These are phyloP conservation scores for Lasioglossum lativentre DNA, from an alignment of 2,888 invertebrate species.

Conservation along the genomic window DNA sequence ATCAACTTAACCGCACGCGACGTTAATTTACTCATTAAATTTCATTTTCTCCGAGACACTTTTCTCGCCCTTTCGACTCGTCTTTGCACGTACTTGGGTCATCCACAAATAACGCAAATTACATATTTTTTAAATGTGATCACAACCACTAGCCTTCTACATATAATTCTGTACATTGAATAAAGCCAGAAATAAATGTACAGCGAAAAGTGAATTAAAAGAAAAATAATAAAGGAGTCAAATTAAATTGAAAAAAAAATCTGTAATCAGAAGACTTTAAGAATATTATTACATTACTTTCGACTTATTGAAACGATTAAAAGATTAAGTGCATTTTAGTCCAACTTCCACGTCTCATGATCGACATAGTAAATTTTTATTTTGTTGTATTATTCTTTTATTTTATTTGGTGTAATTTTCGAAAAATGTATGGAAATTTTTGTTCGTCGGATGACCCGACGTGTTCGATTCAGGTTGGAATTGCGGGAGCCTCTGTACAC, in stretches of 20 bases:
- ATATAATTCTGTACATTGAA: too few species aligned
- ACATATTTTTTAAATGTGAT: background rate
- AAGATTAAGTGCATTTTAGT: too few species aligned
- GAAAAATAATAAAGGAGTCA: too few species aligned
- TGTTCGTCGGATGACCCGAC: background rate
- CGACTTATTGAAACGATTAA: too few species aligned
- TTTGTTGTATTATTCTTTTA: background rate
- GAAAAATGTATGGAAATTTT: background rate
- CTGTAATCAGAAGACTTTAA: too few species aligned
- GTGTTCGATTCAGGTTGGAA: background rate
- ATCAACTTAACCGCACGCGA: background rate
- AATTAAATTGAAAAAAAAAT: too few species aligned
- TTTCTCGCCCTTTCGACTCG: background rate
- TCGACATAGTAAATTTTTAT: too few species aligned
- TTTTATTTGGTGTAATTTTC: background rate
- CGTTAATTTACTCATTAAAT: background rate
- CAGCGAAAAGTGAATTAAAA: too few species aligned
- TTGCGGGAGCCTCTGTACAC: background rate
- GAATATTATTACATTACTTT: too few species aligned
- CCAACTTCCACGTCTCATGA: too few species aligned
- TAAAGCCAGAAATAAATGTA: too few species aligned
- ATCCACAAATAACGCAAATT: background rate
- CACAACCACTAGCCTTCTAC: too few species aligned
- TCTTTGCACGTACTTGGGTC: background rate
- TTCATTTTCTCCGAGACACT: background rate